Conservation (phyloP, 2,888 invertebrate genomes). For the Callinectes sapidus region DNA sequence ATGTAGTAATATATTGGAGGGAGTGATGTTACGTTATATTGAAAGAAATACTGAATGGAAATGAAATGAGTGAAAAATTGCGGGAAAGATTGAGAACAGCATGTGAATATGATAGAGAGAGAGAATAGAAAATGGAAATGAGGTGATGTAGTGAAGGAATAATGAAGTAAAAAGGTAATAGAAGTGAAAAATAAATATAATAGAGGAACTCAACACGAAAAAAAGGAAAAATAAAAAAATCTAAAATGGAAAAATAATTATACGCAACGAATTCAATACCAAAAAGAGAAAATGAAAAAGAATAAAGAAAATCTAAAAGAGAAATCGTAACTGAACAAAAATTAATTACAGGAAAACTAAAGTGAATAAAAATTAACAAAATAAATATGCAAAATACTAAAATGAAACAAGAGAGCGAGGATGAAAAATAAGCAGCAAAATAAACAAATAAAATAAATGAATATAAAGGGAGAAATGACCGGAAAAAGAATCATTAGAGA, state of each 20-base stretch:
- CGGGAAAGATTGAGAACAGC: neutral
- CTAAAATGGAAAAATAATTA: neutral
- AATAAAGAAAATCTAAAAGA: neutral
- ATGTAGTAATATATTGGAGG: too few relatives aligned
- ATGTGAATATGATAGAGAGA: neutral
- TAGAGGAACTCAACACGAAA: neutral
- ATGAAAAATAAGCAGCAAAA: too few relatives aligned
- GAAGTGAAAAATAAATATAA: neutral
- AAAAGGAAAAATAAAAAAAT: neutral
- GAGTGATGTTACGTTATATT: neutral
- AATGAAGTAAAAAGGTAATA: neutral
- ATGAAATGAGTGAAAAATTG: neutral
- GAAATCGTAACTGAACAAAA: too few relatives aligned
- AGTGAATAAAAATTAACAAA: neutral
- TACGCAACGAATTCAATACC: neutral
- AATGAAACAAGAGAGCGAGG: too few relatives aligned
- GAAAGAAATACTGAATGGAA: neutral
- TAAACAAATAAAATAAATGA: too few relatives aligned
- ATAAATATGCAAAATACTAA: too few relatives aligned
- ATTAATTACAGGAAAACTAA: neutral
- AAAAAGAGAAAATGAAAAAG: neutral
- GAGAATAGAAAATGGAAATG: neutral
- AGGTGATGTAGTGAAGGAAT: neutral
- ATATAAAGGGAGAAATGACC: neutral
- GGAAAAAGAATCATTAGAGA: neutral